Percentiles rank a stretch among this genome's conserved stretches.
These are phyloP conservation scores for Rhopalosiphum nymphaeae DNA, from an alignment of 2,888 invertebrate genomes.

Conservation along the genomic window DNA sequence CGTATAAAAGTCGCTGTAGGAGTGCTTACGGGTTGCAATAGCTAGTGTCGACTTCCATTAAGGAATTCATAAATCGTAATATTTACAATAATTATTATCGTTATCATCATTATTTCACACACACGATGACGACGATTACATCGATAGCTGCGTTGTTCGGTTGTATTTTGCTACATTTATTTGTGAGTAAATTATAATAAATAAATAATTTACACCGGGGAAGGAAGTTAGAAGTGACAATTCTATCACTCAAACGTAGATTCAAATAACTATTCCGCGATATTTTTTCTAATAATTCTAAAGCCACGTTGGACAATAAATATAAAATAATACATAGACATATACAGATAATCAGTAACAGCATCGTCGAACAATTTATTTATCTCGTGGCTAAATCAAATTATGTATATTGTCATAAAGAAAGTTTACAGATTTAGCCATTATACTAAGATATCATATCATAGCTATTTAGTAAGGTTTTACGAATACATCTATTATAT, in stretches of 20 bases:
- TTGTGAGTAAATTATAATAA: conserved; percentile 16
- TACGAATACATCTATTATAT: too few relatives aligned
- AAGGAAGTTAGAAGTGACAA: not conserved
- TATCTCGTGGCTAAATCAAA: not conserved
- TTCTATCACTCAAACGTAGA: not conserved
- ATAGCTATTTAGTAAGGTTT: too few relatives aligned
- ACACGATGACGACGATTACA: not conserved
- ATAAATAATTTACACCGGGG: not conserved
- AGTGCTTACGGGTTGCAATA: not conserved
- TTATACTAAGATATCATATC: too few relatives aligned
- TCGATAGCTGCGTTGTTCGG: not conserved
- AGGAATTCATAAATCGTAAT: not conserved
- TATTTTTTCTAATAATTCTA: not conserved
- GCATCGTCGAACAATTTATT: not conserved
- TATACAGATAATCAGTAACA: not conserved
- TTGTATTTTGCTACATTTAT: not conserved
- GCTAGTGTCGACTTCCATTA: not conserved
- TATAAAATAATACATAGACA: not conserved
- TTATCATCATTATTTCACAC: not conserved
- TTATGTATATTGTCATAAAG: not conserved
- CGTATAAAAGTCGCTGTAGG: not conserved
- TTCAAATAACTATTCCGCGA: not conserved
- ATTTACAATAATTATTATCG: not conserved
- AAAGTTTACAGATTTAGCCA: too few relatives aligned
- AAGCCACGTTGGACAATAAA: not conserved